These are phyloP conservation scores for Rhinophrynus dorsalis DNA, from an alignment of 2,797 vertebrate genomes.

Conservation along the genomic window DNA sequence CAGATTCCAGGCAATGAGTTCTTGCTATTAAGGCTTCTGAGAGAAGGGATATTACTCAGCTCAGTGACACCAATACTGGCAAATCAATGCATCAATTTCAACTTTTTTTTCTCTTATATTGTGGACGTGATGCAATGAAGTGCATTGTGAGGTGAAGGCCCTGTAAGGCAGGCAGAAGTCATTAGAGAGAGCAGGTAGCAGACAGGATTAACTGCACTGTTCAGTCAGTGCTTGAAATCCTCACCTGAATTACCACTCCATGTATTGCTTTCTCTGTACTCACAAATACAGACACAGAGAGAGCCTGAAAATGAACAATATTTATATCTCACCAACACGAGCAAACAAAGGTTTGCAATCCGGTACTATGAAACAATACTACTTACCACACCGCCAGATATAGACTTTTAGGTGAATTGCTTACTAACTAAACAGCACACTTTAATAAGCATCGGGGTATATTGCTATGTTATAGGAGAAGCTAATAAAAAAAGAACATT, in stretches of 20 bases:
- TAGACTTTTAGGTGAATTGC: no score
- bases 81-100: constrained; percentile 40
- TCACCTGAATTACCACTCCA: neutral
- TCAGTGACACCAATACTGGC: constrained; percentile 4
- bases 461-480: no score
- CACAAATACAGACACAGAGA: neutral
- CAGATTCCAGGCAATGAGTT: constrained; percentile 1
- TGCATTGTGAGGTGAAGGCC: constrained; percentile 30
- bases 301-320: neutral
- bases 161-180: neutral
- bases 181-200: constrained; percentile 9
- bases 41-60: constrained; percentile 27
- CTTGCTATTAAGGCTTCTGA: constrained; percentile 11
- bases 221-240: neutral
- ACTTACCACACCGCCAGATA: no score
- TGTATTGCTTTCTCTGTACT: neutral
- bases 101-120: neutral
- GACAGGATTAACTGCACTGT: neutral
- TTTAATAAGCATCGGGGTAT: no score
- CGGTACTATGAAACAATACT: no score
- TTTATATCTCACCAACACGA: no score
- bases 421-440: no score
- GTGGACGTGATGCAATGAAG: constrained; percentile 32
- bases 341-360: no score
- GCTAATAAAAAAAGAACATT: no score